These are phyloP conservation scores for Rhogogaster chlorosoma DNA, from an alignment of 2,888 invertebrate genomes.

Conservation along the genomic window DNA sequence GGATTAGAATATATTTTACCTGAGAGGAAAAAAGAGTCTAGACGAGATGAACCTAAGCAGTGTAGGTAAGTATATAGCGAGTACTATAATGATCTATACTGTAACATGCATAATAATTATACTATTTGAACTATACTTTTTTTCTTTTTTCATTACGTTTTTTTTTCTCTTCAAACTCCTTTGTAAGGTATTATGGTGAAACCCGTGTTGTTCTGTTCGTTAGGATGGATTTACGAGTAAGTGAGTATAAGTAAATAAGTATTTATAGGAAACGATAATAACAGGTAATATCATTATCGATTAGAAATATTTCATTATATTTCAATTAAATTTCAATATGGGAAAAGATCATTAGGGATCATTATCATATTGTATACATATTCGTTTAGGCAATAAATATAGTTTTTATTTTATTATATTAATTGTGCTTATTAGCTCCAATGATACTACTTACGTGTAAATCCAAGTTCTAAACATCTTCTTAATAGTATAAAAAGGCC, in stretches of 20 bases:
- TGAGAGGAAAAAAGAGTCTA: slow-evolving; percentile 22
- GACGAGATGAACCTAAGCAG: too few relatives aligned
- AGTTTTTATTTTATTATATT: neutral
- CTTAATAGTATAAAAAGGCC: slow-evolving; percentile 10
- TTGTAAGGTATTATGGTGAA: slow-evolving; percentile 38
- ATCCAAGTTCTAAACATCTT: slow-evolving; percentile 15
- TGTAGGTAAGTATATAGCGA: slow-evolving; percentile 1
- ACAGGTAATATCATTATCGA: neutral
- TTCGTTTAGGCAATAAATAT: slow-evolving; percentile 21
- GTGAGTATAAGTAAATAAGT: neutral
- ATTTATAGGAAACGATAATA: neutral
- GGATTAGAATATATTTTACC: slow-evolving; percentile 1
- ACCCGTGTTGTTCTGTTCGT: slow-evolving; percentile 38
- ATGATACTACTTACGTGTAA: slow-evolving; percentile 1
- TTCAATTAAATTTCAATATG: neutral
- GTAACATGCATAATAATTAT: slow-evolving; percentile 40
- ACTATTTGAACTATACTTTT: slow-evolving; percentile 9
- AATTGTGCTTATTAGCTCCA: neutral
- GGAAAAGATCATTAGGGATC: neutral
- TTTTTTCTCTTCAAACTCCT: neutral
- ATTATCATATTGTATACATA: neutral
- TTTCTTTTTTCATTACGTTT: neutral
- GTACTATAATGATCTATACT: neutral
- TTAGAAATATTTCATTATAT: neutral
- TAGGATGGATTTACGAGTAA: slow-evolving; percentile 36